A percentile compares a stretch with the other conserved stretches of the same genome.
phyloP scores from a whole-genome alignment of 2,888 invertebrate genomes.

The Plagodis dolabraria region DNA sequence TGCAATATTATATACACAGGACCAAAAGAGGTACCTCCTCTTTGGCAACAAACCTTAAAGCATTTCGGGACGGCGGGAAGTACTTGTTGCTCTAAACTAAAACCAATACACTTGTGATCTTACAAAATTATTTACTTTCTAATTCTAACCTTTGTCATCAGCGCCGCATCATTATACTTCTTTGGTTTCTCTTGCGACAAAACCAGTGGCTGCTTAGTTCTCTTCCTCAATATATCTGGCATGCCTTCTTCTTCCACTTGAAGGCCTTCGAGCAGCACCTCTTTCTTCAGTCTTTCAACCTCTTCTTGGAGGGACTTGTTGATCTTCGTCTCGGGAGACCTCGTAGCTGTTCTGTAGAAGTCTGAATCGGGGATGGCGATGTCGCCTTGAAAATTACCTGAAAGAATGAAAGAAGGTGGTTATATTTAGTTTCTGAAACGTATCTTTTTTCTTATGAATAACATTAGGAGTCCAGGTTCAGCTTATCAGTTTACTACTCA shows the following conservation, averaged over 20 bases:
- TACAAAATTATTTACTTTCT: too few relatives aligned
- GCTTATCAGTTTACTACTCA: too few relatives aligned
- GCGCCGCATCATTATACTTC: slow-evolving; percentile 77
- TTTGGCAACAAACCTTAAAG: too few relatives aligned
- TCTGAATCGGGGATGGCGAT: slow-evolving; percentile 90
- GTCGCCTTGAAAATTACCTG: slow-evolving; percentile 93
- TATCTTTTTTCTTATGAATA: too few relatives aligned
- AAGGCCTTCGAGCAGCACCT: slow-evolving; percentile 91
- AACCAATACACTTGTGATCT: too few relatives aligned
- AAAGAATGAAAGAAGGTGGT: slow-evolving; percentile 54
- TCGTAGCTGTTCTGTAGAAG: slow-evolving; percentile 62
- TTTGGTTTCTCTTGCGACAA: slow-evolving; percentile 77
- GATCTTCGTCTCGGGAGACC: slow-evolving; percentile 75
- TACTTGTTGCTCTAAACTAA: too few relatives aligned
- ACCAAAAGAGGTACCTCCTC: too few relatives aligned
- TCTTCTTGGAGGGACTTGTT: slow-evolving; percentile 90
- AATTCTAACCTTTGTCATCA: slow-evolving; percentile 69
- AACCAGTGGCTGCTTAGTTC: slow-evolving; percentile 87
- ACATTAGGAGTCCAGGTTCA: too few relatives aligned
- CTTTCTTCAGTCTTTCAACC: slow-evolving; percentile 92
- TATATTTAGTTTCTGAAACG: too few relatives aligned
- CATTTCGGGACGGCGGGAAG: too few relatives aligned
- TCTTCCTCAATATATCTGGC: slow-evolving; percentile 89
- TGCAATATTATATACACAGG: too few relatives aligned
- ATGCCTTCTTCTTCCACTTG: slow-evolving; percentile 94